Evolutionary conservation across 2,113 vertebrate species (phyloP).

Genomic region (Cromileptes altivelis): DNA sequence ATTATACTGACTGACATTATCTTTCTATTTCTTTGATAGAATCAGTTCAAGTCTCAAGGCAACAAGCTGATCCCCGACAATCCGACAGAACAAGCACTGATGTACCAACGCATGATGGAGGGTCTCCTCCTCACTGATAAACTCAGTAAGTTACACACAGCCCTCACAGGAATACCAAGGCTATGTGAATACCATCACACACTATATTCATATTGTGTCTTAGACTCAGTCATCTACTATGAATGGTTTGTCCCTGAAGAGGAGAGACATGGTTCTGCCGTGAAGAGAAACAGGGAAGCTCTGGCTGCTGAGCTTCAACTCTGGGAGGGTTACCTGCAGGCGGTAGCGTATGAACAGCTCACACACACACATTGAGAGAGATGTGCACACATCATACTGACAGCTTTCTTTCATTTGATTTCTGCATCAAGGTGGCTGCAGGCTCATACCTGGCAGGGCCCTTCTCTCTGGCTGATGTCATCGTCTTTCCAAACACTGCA

Average conservation of each 20-base stretch:
- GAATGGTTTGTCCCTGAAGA: constrained; percentile 64
- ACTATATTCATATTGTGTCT: neutral
- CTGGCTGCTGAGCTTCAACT: constrained; percentile 71
- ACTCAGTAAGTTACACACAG: constrained; percentile 60
- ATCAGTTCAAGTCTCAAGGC: constrained; percentile 79
- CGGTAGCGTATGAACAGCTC: constrained; percentile 20
- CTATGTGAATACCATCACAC: neutral
- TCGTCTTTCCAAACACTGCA: constrained; percentile 52
- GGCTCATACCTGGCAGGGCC: constrained; percentile 55
- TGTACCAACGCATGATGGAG: constrained; percentile 80
- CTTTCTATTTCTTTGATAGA: constrained; percentile 35
- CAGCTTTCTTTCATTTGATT: neutral
- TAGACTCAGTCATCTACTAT: constrained; percentile 63
- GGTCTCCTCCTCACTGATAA: constrained; percentile 67
- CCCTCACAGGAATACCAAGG: no score
- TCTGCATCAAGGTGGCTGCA: constrained; percentile 43
- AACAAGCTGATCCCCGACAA: constrained; percentile 72
- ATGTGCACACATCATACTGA: neutral
- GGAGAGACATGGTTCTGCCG: constrained; percentile 69
- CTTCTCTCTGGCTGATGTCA: constrained; percentile 57
- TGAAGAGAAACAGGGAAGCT: constrained; percentile 71
- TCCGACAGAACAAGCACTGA: constrained; percentile 65
- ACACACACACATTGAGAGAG: neutral
- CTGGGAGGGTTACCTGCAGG: constrained; percentile 79
- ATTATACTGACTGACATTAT: neutral